phyloP scores from a whole-genome alignment of 2,797 vertebrate genomes.

The Thaleichthys pacificus region DNA sequence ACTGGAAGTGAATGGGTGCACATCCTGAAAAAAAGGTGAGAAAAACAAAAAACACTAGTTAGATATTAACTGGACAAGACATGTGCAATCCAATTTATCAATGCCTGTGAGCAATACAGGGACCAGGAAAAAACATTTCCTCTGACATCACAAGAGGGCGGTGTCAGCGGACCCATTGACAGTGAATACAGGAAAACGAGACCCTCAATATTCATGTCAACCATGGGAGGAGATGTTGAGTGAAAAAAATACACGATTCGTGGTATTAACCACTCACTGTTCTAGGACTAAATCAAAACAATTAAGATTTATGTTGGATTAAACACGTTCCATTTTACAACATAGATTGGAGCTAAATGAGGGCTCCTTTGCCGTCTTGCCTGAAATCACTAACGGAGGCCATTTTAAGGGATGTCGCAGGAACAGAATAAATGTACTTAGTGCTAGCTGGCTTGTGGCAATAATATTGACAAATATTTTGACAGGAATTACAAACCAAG shows the following conservation, averaged over 20 bases:
- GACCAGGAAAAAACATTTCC: too few species aligned
- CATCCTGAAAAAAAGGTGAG: conserved; percentile 74
- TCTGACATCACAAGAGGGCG: too few species aligned
- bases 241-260: too few species aligned
- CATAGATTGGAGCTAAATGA: not conserved
- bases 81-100: too few species aligned
- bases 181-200: not conserved
- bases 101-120: not conserved
- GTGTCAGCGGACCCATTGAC: too few species aligned
- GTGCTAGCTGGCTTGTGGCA: not conserved
- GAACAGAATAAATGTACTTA: conserved; percentile 12
- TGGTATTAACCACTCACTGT: too few species aligned
- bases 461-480: not conserved
- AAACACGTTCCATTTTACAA: too few species aligned
- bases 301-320: too few species aligned
- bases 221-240: not conserved
- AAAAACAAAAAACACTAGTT: conserved; percentile 3
- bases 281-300: too few species aligned
- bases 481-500: not conserved
- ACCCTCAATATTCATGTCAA: not conserved
- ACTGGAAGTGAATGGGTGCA: conserved; percentile 70
- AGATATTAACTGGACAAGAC: not conserved
- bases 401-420: conserved; percentile 65
- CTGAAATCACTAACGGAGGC: conserved; percentile 46
- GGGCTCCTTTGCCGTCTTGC: conserved; percentile 11